phyloP scores from a whole-genome alignment of 2,113 vertebrate species.

The Buteo buteo region DNA sequence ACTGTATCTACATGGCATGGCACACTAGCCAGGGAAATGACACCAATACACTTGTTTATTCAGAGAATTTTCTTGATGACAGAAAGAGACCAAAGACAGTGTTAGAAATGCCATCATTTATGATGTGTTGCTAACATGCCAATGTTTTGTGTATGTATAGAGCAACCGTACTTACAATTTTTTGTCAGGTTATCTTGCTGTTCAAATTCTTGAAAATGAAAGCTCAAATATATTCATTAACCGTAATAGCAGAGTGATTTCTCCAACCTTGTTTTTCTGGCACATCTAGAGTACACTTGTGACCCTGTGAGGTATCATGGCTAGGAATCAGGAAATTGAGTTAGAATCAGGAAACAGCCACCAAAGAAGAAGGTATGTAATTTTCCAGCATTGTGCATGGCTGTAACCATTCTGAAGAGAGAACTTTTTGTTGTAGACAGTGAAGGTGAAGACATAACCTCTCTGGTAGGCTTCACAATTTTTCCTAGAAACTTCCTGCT shows the following conservation, averaged over 20 bases:
- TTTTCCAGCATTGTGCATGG: background rate
- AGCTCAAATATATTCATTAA: background rate
- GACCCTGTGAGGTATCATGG: background rate
- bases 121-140: background rate
- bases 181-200: conserved; percentile 19
- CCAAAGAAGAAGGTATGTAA: background rate
- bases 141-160: background rate
- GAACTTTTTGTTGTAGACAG: background rate
- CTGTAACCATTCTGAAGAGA: background rate
- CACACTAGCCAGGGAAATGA: background rate
- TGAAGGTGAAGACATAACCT: background rate
- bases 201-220: background rate
- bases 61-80: background rate
- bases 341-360: background rate
- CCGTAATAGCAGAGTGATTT: background rate
- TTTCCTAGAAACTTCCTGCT: background rate
- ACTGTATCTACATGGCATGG: background rate
- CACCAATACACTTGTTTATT: background rate
- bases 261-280: background rate
- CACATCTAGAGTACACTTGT: background rate
- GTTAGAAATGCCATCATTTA: background rate
- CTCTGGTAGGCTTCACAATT: background rate
- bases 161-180: background rate
- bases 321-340: background rate
- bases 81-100: background rate